Conservation (phyloP, 2,797 vertebrate genomes). For the Calcarius lapponicus region DNA sequence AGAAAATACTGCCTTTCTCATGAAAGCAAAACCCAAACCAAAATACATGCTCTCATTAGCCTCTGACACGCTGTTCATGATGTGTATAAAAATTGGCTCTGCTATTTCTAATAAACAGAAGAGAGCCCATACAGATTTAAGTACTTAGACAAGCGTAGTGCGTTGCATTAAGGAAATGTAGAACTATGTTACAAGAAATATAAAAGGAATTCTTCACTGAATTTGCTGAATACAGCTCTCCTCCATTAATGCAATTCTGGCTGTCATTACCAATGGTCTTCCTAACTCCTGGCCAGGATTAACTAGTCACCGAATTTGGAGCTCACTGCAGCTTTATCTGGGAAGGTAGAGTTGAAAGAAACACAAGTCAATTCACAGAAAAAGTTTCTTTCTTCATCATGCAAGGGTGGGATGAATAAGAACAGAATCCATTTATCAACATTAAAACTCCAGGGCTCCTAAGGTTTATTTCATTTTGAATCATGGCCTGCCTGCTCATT, state of each 20-base stretch:
- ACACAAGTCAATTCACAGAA: background rate
- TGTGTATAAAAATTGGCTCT: background rate
- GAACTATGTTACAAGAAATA: background rate
- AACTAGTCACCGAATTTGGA: background rate
- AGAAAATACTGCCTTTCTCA: background rate
- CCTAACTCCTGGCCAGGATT: slow-evolving; percentile 40
- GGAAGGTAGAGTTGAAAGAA: slow-evolving; percentile 29
- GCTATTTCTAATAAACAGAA: slow-evolving; percentile 37
- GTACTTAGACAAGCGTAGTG: background rate
- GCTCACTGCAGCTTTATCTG: background rate
- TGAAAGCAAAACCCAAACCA: background rate
- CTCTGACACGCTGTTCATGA: slow-evolving; percentile 9
- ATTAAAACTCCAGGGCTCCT: slow-evolving; percentile 57
- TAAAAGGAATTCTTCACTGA: background rate
- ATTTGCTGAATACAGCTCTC: background rate
- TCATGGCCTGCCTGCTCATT: slow-evolving; percentile 48
- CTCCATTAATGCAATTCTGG: background rate
- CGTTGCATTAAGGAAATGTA: background rate
- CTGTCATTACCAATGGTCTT: background rate
- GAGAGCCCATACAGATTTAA: slow-evolving; percentile 8
- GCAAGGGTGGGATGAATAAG: slow-evolving; percentile 33
- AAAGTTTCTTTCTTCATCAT: slow-evolving; percentile 26
- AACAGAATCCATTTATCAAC: slow-evolving; percentile 63
- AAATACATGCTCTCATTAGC: slow-evolving; percentile 31
- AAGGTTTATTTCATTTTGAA: slow-evolving; percentile 64